These are phyloP conservation scores for Cygnus buccinator DNA, from an alignment of 2,113 vertebrate species.

Conservation along the genomic window DNA sequence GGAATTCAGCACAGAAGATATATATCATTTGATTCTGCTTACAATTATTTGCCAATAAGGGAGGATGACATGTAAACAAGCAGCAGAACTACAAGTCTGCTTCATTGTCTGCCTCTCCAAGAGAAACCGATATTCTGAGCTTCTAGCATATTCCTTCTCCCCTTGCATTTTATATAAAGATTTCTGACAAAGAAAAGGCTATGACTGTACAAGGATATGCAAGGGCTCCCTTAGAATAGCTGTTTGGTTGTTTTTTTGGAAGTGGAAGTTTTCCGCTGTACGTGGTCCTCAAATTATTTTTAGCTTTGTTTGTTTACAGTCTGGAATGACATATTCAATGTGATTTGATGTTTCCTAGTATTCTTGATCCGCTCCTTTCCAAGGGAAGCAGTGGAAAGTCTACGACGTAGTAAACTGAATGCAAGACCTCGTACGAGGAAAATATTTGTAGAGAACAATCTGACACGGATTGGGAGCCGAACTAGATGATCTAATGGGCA, in stretches of 20 bases:
- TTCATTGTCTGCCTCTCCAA: neutral
- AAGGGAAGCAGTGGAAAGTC: constrained; percentile 53
- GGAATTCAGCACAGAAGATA: constrained; percentile 48
- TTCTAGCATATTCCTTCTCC: neutral
- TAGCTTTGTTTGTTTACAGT: constrained; percentile 59
- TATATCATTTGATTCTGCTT: constrained; percentile 48
- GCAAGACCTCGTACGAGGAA: neutral
- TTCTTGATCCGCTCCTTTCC: constrained; percentile 51
- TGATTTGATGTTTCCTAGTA: constrained; percentile 69
- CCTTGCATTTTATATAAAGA: neutral
- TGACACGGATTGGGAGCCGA: neutral
- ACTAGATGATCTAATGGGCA: constrained; percentile 35
- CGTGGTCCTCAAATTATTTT: constrained; percentile 47
- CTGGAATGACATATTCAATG: constrained; percentile 40
- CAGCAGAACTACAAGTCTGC: constrained; percentile 2
- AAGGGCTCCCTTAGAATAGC: neutral
- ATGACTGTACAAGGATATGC: neutral
- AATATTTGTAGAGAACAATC: constrained; percentile 56
- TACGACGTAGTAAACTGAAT: neutral
- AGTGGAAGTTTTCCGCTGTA: constrained; percentile 46
- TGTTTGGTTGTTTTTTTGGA: neutral
- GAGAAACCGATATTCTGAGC: neutral
- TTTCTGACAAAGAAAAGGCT: neutral
- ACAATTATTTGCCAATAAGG: constrained; percentile 50
- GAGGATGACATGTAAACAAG: constrained; percentile 37